Conservation (phyloP, 2,113 vertebrate genomes). For the Petrocephalus microphthalmus region DNA sequence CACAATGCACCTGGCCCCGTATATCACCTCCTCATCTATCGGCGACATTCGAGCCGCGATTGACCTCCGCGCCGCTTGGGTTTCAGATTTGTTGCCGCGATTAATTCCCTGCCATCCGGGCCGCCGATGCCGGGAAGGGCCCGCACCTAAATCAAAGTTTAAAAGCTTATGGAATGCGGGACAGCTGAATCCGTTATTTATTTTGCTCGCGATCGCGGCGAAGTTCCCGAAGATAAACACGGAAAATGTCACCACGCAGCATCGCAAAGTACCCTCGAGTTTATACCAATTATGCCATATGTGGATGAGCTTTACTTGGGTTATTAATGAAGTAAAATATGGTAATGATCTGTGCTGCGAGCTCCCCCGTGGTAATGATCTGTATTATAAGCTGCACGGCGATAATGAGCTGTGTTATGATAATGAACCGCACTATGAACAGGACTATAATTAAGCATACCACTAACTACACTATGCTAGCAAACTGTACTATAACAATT, state of each 20-base stretch:
- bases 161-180: not conserved
- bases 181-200: not conserved
- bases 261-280: not conserved
- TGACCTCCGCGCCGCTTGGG: not conserved
- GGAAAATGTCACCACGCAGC: not conserved
- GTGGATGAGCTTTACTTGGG: not conserved
- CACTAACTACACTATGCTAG: not conserved
- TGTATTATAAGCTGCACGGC: not conserved
- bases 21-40: slow-evolving; percentile 24
- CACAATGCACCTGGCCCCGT: slow-evolving; percentile 25
- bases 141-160: not conserved
- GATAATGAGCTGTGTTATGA: not conserved
- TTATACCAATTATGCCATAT: not conserved
- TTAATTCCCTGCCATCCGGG: slow-evolving; percentile 13
- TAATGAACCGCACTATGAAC: not conserved
- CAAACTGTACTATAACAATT: not conserved
- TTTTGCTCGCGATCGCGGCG: not conserved
- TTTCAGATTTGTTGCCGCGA: slow-evolving; percentile 13
- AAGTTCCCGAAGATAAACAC: not conserved
- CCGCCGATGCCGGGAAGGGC: not conserved
- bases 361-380: not conserved
- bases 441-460: not conserved
- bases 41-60: slow-evolving; percentile 16
- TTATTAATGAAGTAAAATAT: not conserved
- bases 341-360: not conserved